Evolutionary conservation across 1,140 invertebrate species (phyloP), one percentile per base, ranked within the genome.

Genomic region (Ostrea denselamellosa): DNA sequence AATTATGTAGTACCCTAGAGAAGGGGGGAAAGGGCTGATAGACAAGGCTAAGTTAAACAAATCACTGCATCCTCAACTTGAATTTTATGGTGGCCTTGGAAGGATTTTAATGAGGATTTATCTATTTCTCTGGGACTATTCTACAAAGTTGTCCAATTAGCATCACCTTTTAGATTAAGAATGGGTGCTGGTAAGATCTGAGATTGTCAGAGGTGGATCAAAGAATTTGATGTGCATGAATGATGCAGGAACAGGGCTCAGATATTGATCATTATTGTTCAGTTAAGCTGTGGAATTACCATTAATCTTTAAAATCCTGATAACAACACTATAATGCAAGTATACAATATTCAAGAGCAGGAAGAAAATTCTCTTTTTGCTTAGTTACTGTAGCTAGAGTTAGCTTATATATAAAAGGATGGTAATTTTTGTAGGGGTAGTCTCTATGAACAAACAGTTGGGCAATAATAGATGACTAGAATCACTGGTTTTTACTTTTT

Each of bases 51-150:
- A 34, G 68, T 28, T 28, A 77, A 77, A 77, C 22, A 25, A 7
- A 34, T 7, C 22, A 77, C 8, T 25, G 68, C 68, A 17, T 25
- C 68, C 68, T 62, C 17, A n/a, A 62, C 25, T 34, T 22, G 9
- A 77, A 77, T 77, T 62, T 17, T 12, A 77, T 28, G 22, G 68
- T 77, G 68, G 68, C 68, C 68, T 44, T 28, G 68, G 8, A 12
- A 8, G 25, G 56, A 5, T 62, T 77, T 77, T 77, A 77, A 77
- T 77, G 68, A 77, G 68, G 68, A 77, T 77, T 77, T 77, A 77
- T 77, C 22, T 77, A 28, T 77, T 17, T 62, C n/a, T 62, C 28
- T 77, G 12, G 68, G 68, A 77, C 8, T 14, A 25, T 77, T 77
- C 68, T 34, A 22, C 28, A 28, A 77, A 17, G 12, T 34, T 77